Base-by-base conservation (phyloP, 1,140 invertebrate genomes). In the Drosophila takahashii region DNA sequence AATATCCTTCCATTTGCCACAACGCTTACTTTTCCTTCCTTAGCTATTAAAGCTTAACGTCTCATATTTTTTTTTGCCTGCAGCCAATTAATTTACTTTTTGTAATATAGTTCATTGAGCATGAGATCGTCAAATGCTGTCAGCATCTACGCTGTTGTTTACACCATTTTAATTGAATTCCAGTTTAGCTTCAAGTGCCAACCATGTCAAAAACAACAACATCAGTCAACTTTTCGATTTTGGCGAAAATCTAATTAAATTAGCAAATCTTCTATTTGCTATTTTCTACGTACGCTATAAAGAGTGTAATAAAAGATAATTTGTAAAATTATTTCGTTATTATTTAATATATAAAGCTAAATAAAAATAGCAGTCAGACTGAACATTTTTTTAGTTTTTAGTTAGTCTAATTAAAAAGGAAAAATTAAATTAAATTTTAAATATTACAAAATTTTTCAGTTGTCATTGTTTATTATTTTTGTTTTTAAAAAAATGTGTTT, bases 111-210 rank as follows among this genome's bases (percentile, higher is more conserved):
- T 41, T 66, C 64, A 67, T 32, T 51, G 60, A 65, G 45, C 64
- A 51, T 42, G 36, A 37, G 29, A 27, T 45, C 39, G 6, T 53
- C 39, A 36, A 41, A 16, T 9, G 22, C 32, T 52, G 62, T 69
- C 62, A 34, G 62, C 18, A 36, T 3, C 32, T 51, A 16, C 42
- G 42, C 32, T 69, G 56, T 54, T 79, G 76, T 79, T 79, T 79
- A 79, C 62, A 44, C 27, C 15, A 58, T 60, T 58, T 80, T 80
- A 79, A 79, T 80, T 70, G 60, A 75, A 70, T 80, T 80, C 62
- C 53, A 32, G 36, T 54, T 76, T 34, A 53, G 53, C 54, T 58
- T 42, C 27, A 58, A 53, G 53, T 45, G 48, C 47, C 16, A 37
- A 53, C n/a, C 47, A 48, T 75, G 45, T 66, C 61, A 66, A 76